These are phyloP conservation scores for Sebastes oblongus DNA, from an alignment of 2,797 vertebrate genomes.

Conservation along the genomic window DNA sequence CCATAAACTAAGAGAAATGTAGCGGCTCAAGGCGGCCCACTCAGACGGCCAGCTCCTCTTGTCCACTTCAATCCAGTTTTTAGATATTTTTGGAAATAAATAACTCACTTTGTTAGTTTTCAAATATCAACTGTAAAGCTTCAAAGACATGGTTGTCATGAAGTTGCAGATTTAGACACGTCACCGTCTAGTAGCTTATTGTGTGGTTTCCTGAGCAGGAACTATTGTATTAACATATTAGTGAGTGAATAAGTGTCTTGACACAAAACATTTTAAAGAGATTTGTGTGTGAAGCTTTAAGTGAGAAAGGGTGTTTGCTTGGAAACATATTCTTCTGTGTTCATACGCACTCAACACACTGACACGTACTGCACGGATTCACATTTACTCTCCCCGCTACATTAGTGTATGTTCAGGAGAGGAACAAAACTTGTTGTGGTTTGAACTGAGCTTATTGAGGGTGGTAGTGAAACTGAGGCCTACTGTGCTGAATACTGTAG, in stretches of 20 bases:
- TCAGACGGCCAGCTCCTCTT: not conserved
- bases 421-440: conserved; percentile 42
- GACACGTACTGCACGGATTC: not conserved
- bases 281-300: not conserved
- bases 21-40: not conserved
- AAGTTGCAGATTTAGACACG: not conserved
- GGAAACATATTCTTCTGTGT: not conserved
- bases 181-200: not conserved
- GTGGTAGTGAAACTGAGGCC: conserved; percentile 45
- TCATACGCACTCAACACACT: not conserved
- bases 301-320: not conserved
- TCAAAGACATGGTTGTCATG: not conserved
- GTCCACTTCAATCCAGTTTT: not conserved
- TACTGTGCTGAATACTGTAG: conserved; percentile 9
- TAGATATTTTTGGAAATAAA: not conserved
- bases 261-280: not conserved
- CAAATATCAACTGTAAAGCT: not conserved
- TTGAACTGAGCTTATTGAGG: not conserved
- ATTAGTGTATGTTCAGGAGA: not conserved
- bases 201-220: not conserved
- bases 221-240: not conserved
- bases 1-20: not conserved
- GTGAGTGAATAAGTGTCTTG: not conserved
- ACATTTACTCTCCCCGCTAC: not conserved
- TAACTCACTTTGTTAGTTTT: not conserved